Evolutionary conservation across 2,888 invertebrate species (phyloP), one percentile per base, ranked within the genome.

Genomic region (Tinea semifulvella): DNA sequence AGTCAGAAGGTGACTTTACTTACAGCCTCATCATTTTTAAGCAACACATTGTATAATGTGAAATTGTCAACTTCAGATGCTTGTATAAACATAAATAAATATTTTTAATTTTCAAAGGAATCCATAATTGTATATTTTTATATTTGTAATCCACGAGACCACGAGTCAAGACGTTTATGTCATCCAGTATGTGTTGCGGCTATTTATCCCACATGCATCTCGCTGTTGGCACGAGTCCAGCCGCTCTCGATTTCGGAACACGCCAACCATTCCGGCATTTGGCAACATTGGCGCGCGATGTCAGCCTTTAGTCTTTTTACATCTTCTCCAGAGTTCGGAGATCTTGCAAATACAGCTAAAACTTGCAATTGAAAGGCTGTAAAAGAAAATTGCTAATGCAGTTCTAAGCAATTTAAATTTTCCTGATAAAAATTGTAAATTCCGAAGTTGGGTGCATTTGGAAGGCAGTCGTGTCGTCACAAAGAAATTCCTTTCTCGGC

Each of bases 171-270:
- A 43, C 17, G 43, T 43, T 43, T 31, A 31, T 48, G 42, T 44
- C 31, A 42, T 43, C 22, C 17, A 11, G 28, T 42, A 42, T 44
- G 39, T 40, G 35, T 47, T 46, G 44, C 31, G 46, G 39, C 42
- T 48, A 44, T 45, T 45, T 45, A 45, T 45, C 40, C 38, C 40
- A 17, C 45, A 25, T 25, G 40, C 45, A 11, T 14, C 22, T n/a
- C 38, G 45, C 43, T 36, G 42, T 50, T 77, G 79, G 77, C 77
- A 61, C 43, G 40, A 35, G 11, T 66, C 74, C 76, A 77, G 68
- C 50, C 56, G 56, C 66, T 60, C 63, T 64, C 60, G 61, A 57
- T 63, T 69, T 66, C 61, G 52, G 60, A 56, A 62, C 60, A 53
- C 54, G 57, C 60, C 56, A 57, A 58, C 62, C 54, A 52, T 58